Conservation (phyloP, 2,888 invertebrate species). For the Rhagophthalmus giganteus region DNA sequence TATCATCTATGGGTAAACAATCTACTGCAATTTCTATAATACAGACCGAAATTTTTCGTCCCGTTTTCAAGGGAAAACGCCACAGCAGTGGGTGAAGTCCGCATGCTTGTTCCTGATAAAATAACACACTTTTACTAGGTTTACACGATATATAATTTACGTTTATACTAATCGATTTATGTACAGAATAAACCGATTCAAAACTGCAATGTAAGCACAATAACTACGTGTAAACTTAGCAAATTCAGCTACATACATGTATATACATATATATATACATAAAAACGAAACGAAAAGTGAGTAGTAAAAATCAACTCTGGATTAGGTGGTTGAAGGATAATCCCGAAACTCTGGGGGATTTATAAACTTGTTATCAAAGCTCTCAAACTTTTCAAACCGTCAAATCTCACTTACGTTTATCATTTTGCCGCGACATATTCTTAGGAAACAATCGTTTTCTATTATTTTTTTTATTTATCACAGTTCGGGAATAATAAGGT, state of each 20-base stretch:
- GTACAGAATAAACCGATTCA: slow-evolving; percentile 11
- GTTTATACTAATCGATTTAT: slow-evolving; percentile 12
- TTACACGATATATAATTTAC: slow-evolving; percentile 33
- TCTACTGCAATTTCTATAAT: slow-evolving; percentile 40
- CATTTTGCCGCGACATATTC: slow-evolving; percentile 2
- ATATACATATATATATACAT: no score
- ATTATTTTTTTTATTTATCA: slow-evolving; percentile 48
- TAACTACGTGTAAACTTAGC: slow-evolving; percentile 39
- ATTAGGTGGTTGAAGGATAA: background rate
- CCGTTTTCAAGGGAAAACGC: slow-evolving; percentile 68
- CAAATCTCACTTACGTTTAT: slow-evolving; percentile 19
- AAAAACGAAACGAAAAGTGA: slow-evolving; percentile 7
- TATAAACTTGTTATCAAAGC: slow-evolving; percentile 30
- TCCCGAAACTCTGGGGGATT: slow-evolving; percentile 35
- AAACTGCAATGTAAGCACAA: slow-evolving; percentile 21
- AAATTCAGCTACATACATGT: slow-evolving; percentile 22
- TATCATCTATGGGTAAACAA: slow-evolving; percentile 19
- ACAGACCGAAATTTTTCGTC: slow-evolving; percentile 64
- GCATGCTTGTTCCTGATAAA: slow-evolving; percentile 62
- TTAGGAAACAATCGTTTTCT: slow-evolving; percentile 6
- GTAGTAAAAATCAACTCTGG: no score
- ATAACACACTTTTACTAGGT: slow-evolving; percentile 42
- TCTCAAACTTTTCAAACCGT: slow-evolving; percentile 15
- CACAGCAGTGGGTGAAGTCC: slow-evolving; percentile 69
- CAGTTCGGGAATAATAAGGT: slow-evolving; percentile 42